Evolutionary conservation across 1,140 invertebrate genomes (phyloP).

Genomic region (Drosophila nasuta): DNA sequence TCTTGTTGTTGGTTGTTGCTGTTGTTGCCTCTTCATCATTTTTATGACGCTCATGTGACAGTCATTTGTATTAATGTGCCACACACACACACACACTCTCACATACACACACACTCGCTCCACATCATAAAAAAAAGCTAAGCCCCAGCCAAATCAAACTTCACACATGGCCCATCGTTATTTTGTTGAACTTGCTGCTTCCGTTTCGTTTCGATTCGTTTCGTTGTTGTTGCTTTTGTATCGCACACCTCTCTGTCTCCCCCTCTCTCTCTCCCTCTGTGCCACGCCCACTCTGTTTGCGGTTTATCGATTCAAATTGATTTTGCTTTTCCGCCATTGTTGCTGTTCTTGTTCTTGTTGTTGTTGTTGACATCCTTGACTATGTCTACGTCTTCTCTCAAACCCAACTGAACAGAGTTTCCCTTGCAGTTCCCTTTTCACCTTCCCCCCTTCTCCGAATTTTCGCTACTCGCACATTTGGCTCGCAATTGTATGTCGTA

Average conservation of each 20-base stretch:
- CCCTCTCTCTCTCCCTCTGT: background rate
- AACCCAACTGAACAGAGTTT: background rate
- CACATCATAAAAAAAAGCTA: slow-evolving; percentile 58
- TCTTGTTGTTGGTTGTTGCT: slow-evolving; percentile 15
- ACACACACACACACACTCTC: too few species aligned
- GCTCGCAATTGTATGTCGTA: slow-evolving; percentile 43
- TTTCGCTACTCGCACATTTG: slow-evolving; percentile 28
- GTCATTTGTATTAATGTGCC: slow-evolving; percentile 75
- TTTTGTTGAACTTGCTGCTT: slow-evolving; percentile 58
- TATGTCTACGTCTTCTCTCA: slow-evolving; percentile 37
- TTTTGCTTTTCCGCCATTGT: slow-evolving; percentile 62
- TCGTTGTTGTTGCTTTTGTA: slow-evolving; percentile 1
- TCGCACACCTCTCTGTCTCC: slow-evolving; percentile 1
- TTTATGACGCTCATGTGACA: slow-evolving; percentile 77
- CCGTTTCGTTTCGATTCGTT: slow-evolving; percentile 12
- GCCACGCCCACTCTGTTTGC: slow-evolving; percentile 57
- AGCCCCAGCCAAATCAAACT: slow-evolving; percentile 65
- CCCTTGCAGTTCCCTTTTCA: background rate
- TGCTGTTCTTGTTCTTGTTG: slow-evolving; percentile 30
- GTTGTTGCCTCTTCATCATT: slow-evolving; percentile 70
- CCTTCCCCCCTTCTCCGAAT: background rate
- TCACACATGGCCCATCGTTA: slow-evolving; percentile 48
- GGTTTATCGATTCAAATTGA: slow-evolving; percentile 77
- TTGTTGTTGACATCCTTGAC: slow-evolving; percentile 44
- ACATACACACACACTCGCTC: slow-evolving; percentile 25